These are phyloP conservation scores for Leucania comma DNA, from an alignment of 2,888 invertebrate species.

Conservation along the genomic window DNA sequence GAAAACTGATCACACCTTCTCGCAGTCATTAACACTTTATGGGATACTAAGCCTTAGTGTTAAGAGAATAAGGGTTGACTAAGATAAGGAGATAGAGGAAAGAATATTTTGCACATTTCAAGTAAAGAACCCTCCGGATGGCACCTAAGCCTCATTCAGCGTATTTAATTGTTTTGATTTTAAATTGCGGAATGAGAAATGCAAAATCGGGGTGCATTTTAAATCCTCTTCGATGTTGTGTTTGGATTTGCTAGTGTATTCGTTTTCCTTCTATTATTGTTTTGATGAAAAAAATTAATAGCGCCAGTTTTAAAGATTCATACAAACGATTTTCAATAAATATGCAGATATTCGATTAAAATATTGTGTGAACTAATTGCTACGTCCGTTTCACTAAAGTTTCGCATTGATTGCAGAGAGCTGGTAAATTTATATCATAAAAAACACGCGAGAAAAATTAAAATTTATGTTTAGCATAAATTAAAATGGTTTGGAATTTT, in stretches of 20 bases:
- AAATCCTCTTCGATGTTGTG: conserved; percentile 63
- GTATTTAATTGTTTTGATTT: conserved; percentile 89
- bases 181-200: conserved; percentile 80
- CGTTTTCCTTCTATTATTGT: conserved; percentile 46
- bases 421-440: conserved; percentile 70
- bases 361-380: conserved; percentile 77
- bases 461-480: conserved; percentile 16
- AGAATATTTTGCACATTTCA: conserved; percentile 77
- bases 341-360: conserved; percentile 75
- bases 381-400: conserved; percentile 71
- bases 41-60: conserved; percentile 69
- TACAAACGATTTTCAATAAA: conserved; percentile 71
- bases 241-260: conserved; percentile 41
- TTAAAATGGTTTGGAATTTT: conserved; percentile 11
- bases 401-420: conserved; percentile 69
- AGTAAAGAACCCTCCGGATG: conserved; percentile 81
- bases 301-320: conserved; percentile 54
- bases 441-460: conserved; percentile 52
- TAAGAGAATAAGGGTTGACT: conserved; percentile 51
- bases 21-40: conserved; percentile 49
- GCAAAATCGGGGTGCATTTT: conserved; percentile 81
- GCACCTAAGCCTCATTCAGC: conserved; percentile 80
- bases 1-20: conserved; percentile 77
- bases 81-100: conserved; percentile 43
- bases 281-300: conserved; percentile 51